phyloP scores from a whole-genome alignment of 2,888 invertebrate species.

The Mythimna ferrago region DNA sequence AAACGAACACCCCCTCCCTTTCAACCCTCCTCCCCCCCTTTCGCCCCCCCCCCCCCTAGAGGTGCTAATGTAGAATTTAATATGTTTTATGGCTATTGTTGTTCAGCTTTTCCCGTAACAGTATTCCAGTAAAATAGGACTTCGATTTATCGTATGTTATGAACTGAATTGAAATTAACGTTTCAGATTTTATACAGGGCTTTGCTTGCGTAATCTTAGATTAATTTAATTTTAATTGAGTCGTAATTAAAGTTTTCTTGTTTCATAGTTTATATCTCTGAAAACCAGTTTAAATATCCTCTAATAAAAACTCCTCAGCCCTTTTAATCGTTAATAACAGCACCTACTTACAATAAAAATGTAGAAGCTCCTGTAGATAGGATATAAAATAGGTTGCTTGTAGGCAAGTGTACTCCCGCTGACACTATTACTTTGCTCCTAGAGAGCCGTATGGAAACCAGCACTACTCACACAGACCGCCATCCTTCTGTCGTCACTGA shows the following conservation, averaged over 20 bases:
- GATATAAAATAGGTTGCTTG: too few relatives aligned
- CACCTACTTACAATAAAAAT: too few relatives aligned
- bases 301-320: not conserved
- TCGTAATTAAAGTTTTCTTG: not conserved
- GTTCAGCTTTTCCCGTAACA: slow-evolving; percentile 28
- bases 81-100: slow-evolving; percentile 62
- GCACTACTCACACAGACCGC: too few relatives aligned
- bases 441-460: too few relatives aligned
- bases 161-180: not conserved
- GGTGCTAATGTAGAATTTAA: slow-evolving; percentile 63
- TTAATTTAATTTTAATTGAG: not conserved
- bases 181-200: not conserved
- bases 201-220: not conserved
- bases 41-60: slow-evolving; percentile 13
- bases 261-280: not conserved
- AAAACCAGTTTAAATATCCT: not conserved
- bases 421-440: too few relatives aligned
- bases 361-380: too few relatives aligned
- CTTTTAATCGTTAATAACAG: too few relatives aligned
- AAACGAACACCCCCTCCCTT: slow-evolving; percentile 1
- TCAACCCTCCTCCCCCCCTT: not conserved
- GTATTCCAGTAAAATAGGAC: slow-evolving; percentile 26
- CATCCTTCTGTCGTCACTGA: too few relatives aligned
- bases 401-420: too few relatives aligned
- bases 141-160: slow-evolving; percentile 24